These are phyloP conservation scores for Rhizoglyphus robini DNA, from an alignment of 1,140 invertebrate genomes.

Conservation along the genomic window DNA sequence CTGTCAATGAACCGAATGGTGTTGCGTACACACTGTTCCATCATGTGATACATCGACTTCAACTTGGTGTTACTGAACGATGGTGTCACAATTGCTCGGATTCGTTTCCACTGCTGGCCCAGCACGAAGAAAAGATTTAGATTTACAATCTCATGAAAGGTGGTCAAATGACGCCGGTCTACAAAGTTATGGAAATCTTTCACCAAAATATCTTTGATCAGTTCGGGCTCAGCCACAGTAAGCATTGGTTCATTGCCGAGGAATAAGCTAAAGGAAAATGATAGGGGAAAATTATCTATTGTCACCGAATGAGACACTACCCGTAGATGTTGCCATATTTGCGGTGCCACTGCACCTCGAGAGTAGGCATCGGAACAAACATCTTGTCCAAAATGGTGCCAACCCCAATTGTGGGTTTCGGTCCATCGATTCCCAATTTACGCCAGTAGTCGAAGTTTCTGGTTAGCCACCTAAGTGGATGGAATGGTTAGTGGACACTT, in stretches of 20 bases:
- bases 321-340: conserved; percentile 20
- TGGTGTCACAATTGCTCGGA: conserved; percentile 2
- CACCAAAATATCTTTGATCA: conserved; percentile 24
- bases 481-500: too few relatives aligned
- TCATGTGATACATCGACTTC: not conserved
- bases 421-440: not conserved
- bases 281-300: not conserved
- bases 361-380: not conserved
- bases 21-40: not conserved
- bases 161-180: conserved; percentile 12
- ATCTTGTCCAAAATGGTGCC: not conserved
- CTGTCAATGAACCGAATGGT: not conserved
- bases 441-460: not conserved
- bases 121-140: not conserved
- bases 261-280: conserved; percentile 20
- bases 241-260: conserved; percentile 24
- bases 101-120: not conserved
- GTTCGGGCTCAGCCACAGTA: conserved; percentile 23
- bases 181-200: conserved; percentile 27
- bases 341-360: not conserved
- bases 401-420: not conserved
- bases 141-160: not conserved
- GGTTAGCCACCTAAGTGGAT: not conserved
- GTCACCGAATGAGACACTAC: conserved; percentile 10
- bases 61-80: not conserved